Base-by-base conservation (phyloP, 2,888 invertebrate species). In the Nephrotoma flavescens region DNA sequence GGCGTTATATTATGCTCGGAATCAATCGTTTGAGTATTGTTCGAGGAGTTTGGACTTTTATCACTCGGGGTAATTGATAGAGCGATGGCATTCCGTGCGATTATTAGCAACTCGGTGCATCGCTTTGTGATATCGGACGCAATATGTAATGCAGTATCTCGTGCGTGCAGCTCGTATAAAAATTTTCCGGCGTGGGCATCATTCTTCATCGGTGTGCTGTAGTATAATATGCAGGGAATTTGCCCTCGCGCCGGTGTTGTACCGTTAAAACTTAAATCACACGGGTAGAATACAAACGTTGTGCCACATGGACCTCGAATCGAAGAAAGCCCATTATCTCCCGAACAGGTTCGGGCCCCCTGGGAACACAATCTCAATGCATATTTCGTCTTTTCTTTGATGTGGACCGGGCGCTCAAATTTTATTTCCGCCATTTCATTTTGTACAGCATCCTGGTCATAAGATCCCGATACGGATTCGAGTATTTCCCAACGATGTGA, bases 211-310 rank as follows among this genome's bases (percentile, higher is more conserved):
- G 92, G 91, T 12, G 91, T 90, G 87, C 92, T 92, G 84, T 91
- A 91, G 90, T 99, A 99, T 15, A 99, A 93, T 86, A 99, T 94
- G 89, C 96, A 96, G 0, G 99, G 99, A 89, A 99, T 95, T 92
- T 99, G 99, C 9, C 99, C 99, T 86, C 99, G 94, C 0, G 96
- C 96, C 88, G 98, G 95, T 6, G 97, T 98, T 0, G 99, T 99
- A n/a, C 99, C 99, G 91, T 99, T 98, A 90, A 97, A 97, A 91
- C 98, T 98, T 84, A 98, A 93, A 11, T 98, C 96, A 91, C 98
- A 98, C 0, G 97, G 96, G 42, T 96, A 95, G 91, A 97, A 99
- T 85, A 96, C 95, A 91, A 99, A 98, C 1, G 95, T 95, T 6
- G 97, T 96, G 85, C 98, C 98, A 91, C 99, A 98, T 0, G 97